Base-by-base conservation (phyloP, 2,888 invertebrate genomes). In the Monoplex corrugatus region DNA sequence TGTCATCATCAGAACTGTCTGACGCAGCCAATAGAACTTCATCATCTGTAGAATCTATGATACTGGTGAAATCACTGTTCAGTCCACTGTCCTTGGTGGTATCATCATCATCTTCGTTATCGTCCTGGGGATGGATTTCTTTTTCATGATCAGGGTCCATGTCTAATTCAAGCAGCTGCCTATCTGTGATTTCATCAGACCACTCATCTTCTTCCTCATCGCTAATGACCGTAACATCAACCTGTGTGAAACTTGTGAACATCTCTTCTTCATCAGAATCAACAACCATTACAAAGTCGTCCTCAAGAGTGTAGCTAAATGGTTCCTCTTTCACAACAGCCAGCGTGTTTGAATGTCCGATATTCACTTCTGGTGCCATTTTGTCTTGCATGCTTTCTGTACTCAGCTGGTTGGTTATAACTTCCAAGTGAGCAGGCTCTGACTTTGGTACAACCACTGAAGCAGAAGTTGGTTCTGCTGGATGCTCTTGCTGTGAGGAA, bases 231-330 rank as follows among this genome's bases (percentile, higher is more conserved):
- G 40, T 88, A 2, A 88, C 83, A 43, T 68, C 44, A 28, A 88
- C 88, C 72, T 88, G 88, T 0, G 88, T 88, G 72, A 83, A 72
- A 35, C 45, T 83, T 83, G 63, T 45, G 44, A 89, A 91, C 80
- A 90, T 50, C 68, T 91, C 91, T 57, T 91, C 91, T 88, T 91
- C 91, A 57, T 91, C 91, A 10, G 91, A 91, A 63, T 91, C 91
- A 78, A 91, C 89, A 2, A 90, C 78, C 72, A 80, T 75, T 40
- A 90, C 85, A 32, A 84, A 78, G 85, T 90, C 89, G 44, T 89
- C 86, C 19, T 89, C 88, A 44, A 86, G 50, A 13, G 90, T 87
- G 50, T 90, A 90, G 38, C 35, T 16, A 35, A 84, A 50, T 5
- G 38, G 57, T 23, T 84, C 84, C 0, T 80, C 78, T 28, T 80